These are phyloP conservation scores for Eremophila alpestris DNA, from an alignment of 2,797 vertebrate genomes.

Conservation along the genomic window DNA sequence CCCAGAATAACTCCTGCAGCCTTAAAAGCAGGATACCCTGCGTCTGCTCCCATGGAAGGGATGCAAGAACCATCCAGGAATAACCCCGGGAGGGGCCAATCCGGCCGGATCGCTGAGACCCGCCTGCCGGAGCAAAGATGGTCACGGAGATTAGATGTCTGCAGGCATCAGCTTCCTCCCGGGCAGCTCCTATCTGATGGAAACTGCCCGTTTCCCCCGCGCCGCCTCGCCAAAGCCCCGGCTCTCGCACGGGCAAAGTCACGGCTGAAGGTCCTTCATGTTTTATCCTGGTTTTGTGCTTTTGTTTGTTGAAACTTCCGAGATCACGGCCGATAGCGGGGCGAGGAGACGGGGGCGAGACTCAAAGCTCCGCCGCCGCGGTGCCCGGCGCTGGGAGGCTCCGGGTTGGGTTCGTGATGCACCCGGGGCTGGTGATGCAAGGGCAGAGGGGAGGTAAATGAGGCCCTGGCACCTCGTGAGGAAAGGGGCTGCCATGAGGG, in stretches of 20 bases:
- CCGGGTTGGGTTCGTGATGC: accelerated
- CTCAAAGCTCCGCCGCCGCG: neutral
- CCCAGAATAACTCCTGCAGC: neutral
- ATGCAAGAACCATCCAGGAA: neutral
- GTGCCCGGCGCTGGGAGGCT: neutral
- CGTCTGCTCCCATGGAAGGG: neutral
- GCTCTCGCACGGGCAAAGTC: neutral
- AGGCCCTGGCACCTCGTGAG: accelerated
- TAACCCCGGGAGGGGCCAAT: neutral
- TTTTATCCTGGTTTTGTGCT: slow-evolving; percentile 46
- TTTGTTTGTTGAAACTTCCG: slow-evolving; percentile 18
- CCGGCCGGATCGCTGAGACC: neutral
- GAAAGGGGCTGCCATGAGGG: accelerated
- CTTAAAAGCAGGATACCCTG: accelerated
- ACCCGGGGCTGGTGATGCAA: accelerated
- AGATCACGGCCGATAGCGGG: accelerated
- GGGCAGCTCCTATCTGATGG: slow-evolving; percentile 27
- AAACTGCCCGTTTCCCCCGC: slow-evolving; percentile 32
- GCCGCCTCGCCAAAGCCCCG: neutral
- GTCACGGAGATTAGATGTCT: neutral
- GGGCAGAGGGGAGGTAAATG: accelerated
- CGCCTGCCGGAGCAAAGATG: neutral
- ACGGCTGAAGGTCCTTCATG: accelerated
- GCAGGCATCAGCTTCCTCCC: slow-evolving; percentile 5
- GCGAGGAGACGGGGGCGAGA: accelerated